A percentile compares a stretch with the other conserved stretches of the same genome.
Conservation (phyloP, 2,888 invertebrate genomes). For the Dermolepida albohirtum region DNA sequence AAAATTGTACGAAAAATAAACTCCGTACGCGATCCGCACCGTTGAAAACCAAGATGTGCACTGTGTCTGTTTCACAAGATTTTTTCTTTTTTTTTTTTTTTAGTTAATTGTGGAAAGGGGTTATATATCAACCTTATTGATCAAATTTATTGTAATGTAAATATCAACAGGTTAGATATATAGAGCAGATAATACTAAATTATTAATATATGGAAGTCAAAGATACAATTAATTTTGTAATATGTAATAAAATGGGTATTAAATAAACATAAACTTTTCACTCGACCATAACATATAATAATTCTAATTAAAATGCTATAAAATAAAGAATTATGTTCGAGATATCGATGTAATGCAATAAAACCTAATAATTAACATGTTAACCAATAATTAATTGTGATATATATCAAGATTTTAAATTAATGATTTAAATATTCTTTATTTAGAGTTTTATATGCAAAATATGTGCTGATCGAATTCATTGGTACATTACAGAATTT, state of each 20-base stretch:
- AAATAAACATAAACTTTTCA: constrained; percentile 32
- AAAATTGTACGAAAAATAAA: no score
- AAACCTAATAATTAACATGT: constrained; percentile 24
- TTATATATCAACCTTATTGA: no score
- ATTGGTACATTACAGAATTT: no score
- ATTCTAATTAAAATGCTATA: constrained; percentile 29
- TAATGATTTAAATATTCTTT: neutral
- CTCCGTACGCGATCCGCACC: no score
- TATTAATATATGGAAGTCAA: constrained; percentile 25
- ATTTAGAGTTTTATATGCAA: neutral
- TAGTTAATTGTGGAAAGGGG: no score
- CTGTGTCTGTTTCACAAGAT: no score
- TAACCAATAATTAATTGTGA: constrained; percentile 19
- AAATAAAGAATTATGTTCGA: constrained; percentile 23
- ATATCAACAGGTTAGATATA: constrained; percentile 2
- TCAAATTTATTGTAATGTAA: constrained; percentile 8
- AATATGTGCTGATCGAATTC: no score
- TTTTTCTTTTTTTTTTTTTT: no score
- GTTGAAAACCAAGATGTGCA: no score
- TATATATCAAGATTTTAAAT: constrained; percentile 1
- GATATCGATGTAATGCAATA: constrained; percentile 21
- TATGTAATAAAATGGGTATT: constrained; percentile 22
- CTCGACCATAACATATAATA: constrained; percentile 25
- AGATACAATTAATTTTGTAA: constrained; percentile 13
- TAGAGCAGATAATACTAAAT: constrained; percentile 12